Evolutionary conservation across 2,113 vertebrate genomes (phyloP), one percentile per base, ranked within the genome.

Genomic region (Proterorhinus semilunaris): DNA sequence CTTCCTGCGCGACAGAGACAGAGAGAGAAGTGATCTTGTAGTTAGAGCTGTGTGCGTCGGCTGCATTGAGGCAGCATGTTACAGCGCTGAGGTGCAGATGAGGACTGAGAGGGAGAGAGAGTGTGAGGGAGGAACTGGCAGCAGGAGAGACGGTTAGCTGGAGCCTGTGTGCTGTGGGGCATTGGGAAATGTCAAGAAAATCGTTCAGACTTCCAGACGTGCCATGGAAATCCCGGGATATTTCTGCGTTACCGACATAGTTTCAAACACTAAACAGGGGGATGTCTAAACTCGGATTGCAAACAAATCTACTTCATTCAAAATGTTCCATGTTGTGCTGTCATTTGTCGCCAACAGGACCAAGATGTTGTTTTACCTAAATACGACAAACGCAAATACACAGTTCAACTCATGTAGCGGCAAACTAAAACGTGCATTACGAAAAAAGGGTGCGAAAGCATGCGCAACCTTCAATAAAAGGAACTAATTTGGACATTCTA

Each of bases 61-160:
- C 78, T 74, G 70, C 47, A 16, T 69, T 53, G 44, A 85, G 76
- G 78, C 83, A 84, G 76, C 86, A 79, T 87, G 87, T 74, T 84
- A 64, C 68, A 76, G 52, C 71, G 82, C 71, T 76, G 87, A 87
- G 80, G 83, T 66, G 75, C 83, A 81, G 84, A 83, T 81, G 79
- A 82, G 72, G 76, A 90, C 74, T 83, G 86, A 80, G 80, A 44
- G 78, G 69, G 74, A 77, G 81, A 75, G 84, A 78, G 43, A 58
- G 72, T 66, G 79, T 51, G 10, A 81, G 83, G 75, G 83, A 81
- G 70, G 47, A 64, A 64, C 27, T 66, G 55, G 63, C 78, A 82
- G 76, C 6, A 75, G 69, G 66, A 68, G 64, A 80, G 80, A 82
- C 78, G 66, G 77, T 55, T 72, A 72, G 69, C 63, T 64, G 75